Conservation (phyloP, 2,113 vertebrate species). For the Synodontis membranacea region DNA sequence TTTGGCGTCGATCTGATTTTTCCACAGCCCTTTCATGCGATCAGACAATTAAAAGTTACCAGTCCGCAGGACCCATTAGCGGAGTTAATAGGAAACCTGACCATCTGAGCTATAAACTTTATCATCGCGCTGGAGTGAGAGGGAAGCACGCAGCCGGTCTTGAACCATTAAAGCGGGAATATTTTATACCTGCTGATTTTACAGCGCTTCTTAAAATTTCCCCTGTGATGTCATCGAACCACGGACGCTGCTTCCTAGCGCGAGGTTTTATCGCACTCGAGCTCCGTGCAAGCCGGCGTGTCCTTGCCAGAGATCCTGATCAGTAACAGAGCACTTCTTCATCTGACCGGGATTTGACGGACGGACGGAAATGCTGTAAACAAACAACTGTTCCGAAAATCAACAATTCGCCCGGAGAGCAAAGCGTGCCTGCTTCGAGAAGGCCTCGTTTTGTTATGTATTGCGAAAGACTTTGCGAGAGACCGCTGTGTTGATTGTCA, state of each 20-base stretch:
- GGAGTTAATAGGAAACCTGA: conserved; percentile 42
- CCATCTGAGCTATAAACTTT: conserved; percentile 53
- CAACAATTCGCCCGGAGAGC: not conserved
- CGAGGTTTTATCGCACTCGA: conserved; percentile 39
- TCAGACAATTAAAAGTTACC: conserved; percentile 50
- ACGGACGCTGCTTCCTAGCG: conserved; percentile 7
- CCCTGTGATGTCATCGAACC: conserved; percentile 31
- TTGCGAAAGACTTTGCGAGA: not conserved
- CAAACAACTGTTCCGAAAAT: conserved; percentile 15
- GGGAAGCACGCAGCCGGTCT: conserved; percentile 13
- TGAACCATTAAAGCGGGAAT: conserved; percentile 41
- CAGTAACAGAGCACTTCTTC: conserved; percentile 1
- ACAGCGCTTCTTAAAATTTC: conserved; percentile 29
- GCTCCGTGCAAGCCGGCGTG: conserved; percentile 3
- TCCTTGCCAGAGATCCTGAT: conserved; percentile 43
- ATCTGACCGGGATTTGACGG: too few relatives aligned
- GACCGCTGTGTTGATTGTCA: conserved; percentile 2
- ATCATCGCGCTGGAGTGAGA: conserved; percentile 15
- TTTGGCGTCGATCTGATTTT: conserved; percentile 46
- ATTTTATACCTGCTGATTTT: conserved; percentile 49
- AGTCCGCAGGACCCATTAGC: conserved; percentile 42
- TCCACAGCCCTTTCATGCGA: conserved; percentile 49
- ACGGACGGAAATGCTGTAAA: not conserved
- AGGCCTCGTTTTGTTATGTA: not conserved
- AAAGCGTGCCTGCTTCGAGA: not conserved